Evolutionary conservation across 1,140 invertebrate species (phyloP).

Genomic region (Orius laevigatus): DNA sequence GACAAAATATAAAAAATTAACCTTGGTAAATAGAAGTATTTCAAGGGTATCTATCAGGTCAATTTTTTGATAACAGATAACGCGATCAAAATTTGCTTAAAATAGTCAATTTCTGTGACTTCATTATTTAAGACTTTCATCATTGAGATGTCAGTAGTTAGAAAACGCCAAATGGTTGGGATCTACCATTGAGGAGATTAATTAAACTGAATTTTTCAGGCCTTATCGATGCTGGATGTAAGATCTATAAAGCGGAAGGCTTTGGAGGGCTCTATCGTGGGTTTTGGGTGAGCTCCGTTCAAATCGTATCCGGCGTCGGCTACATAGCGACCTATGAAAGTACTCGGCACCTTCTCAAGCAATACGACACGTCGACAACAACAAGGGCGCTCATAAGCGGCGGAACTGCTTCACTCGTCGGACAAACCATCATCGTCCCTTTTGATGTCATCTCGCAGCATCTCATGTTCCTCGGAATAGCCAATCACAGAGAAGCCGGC

Average conservation of each 20-base stretch:
- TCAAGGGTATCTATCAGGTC: too few relatives aligned
- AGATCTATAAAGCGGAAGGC: slow-evolving; percentile 82
- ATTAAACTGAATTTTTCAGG: slow-evolving; percentile 37
- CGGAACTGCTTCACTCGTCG: slow-evolving; percentile 75
- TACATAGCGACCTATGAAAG: slow-evolving; percentile 95
- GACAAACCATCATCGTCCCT: slow-evolving; percentile 90
- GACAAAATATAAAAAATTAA: too few relatives aligned
- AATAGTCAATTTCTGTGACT: not conserved
- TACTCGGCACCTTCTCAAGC: slow-evolving; percentile 56
- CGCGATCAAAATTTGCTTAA: too few relatives aligned
- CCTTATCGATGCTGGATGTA: slow-evolving; percentile 76
- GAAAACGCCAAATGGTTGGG: not conserved
- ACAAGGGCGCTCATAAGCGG: slow-evolving; percentile 62
- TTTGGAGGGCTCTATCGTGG: slow-evolving; percentile 76
- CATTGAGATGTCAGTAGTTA: not conserved
- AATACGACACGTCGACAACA: slow-evolving; percentile 37
- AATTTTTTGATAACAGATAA: too few relatives aligned
- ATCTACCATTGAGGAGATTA: not conserved
- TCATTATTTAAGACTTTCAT: not conserved
- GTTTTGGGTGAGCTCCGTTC: slow-evolving; percentile 85
- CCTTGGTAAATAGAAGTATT: too few relatives aligned
- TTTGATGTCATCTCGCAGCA: slow-evolving; percentile 95
- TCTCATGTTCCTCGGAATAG: slow-evolving; percentile 79
- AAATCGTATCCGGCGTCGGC: slow-evolving; percentile 72
- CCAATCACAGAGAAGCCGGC: slow-evolving; percentile 25